Percentiles rank a stretch among this genome's conserved stretches.
These are phyloP conservation scores for Tauraco hartlaubi DNA, from an alignment of 2,797 vertebrate genomes.

Conservation along the genomic window DNA sequence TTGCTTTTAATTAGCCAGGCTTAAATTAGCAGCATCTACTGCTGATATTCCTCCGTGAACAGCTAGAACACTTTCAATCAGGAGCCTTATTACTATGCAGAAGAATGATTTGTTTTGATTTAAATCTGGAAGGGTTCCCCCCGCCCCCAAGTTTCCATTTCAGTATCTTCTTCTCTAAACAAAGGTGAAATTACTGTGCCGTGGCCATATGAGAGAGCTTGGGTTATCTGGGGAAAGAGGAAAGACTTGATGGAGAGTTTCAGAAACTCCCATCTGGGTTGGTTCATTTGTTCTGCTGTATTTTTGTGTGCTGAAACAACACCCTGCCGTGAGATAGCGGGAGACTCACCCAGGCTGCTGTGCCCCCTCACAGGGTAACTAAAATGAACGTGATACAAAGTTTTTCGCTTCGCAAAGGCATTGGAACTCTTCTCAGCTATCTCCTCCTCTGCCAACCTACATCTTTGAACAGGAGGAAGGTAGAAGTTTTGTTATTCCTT, in stretches of 20 bases:
- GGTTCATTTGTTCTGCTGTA: neutral
- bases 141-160: slow-evolving; percentile 10
- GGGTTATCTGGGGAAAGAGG: neutral
- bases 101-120: slow-evolving; percentile 79
- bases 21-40: slow-evolving; percentile 79
- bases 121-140: slow-evolving; percentile 28
- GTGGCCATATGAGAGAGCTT: neutral
- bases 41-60: slow-evolving; percentile 73
- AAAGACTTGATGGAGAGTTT: neutral
- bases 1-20: slow-evolving; percentile 75
- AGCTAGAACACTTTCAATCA: slow-evolving; percentile 77
- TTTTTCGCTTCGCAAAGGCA: neutral
- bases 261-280: neutral
- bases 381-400: neutral
- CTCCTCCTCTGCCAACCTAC: neutral
- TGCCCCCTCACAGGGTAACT: neutral
- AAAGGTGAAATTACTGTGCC: slow-evolving; percentile 1
- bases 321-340: neutral
- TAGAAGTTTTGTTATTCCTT: neutral
- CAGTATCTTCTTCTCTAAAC: slow-evolving; percentile 43
- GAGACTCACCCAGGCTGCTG: neutral
- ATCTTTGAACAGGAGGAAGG: neutral
- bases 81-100: slow-evolving; percentile 76
- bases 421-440: neutral
- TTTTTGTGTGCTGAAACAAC: neutral